Evolutionary conservation across 64 coral and sea anemone species (phyloP), one percentile per base, ranked within the genome.

Genomic region (Astreopora myriophthalma): DNA sequence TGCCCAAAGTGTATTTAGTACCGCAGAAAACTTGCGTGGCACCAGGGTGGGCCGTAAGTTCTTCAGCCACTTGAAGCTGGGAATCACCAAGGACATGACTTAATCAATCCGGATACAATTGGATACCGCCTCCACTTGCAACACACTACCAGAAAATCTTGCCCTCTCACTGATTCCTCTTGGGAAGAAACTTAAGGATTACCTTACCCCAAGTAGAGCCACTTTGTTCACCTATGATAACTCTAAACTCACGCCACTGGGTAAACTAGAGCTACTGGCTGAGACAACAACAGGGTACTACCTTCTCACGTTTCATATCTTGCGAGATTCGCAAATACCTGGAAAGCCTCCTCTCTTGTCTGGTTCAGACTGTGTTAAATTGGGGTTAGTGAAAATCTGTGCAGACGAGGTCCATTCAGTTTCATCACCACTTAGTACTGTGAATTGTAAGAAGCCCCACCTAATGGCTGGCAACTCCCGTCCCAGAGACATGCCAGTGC

Each of bases 351-450:
- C 68, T 55, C 85, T 87, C 55, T 46, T 87, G 85, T 87, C 85
- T 73, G 85, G 85, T 51, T 58, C 85, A 73, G 85, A 87, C 85
- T 87, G 67, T 87, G 85, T 71, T 46, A 49, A 48, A 52, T 10
- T 44, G 40, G 6, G 40, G 40, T 44, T 44, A 44, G 85, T 71
- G 49, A 87, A 87, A 62, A 73, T 87, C 85, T 62, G 33, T 73
- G 85, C 85, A 87, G 42, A 87, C 52, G 68, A 87, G 66, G 66
- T 87, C 67, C 38, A 87, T 71, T 55, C 85, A 87, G 31, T 87
- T 87, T 49, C 42, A 55, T 48, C 85, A 44, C 66, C 85, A 34
- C n/a, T 46, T 73, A 6, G 69, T 40, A 51, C 68, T n/a, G n/a
- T n/a, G n/a, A n/a, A n/a, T n/a, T n/a, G n/a, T n/a, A n/a, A n/a